A percentile compares a stretch with the other conserved stretches of the same genome.
Conservation (phyloP, 2,797 vertebrate genomes). For the Ateles fusciceps region DNA sequence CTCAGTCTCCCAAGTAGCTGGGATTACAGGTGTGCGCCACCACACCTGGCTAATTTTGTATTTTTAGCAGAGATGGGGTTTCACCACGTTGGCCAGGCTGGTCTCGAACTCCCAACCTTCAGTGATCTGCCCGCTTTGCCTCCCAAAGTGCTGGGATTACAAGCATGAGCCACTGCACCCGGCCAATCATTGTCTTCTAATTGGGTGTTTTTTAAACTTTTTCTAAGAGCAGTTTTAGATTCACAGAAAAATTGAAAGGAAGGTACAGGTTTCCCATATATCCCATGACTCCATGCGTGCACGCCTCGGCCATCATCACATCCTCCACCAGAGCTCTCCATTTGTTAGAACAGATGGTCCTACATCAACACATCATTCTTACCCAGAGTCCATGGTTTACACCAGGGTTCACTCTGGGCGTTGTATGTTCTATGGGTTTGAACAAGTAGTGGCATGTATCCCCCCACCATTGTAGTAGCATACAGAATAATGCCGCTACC, state of each 20-base stretch:
- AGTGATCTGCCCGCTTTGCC: too few species aligned
- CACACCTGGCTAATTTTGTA: too few species aligned
- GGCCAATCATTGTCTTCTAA: not conserved
- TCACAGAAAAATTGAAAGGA: not conserved
- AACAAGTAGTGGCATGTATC: not conserved
- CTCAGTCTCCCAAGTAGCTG: too few species aligned
- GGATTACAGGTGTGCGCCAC: too few species aligned
- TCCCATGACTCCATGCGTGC: too few species aligned
- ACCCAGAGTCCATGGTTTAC: not conserved
- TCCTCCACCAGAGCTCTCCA: too few species aligned
- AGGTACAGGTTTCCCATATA: not conserved
- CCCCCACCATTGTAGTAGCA: rapidly evolving
- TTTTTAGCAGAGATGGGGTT: too few species aligned
- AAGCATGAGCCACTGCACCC: too few species aligned
- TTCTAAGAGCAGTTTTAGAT: not conserved
- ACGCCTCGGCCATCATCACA: not conserved
- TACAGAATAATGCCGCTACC: not conserved
- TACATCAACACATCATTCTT: not conserved
- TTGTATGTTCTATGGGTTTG: not conserved
- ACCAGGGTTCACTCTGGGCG: not conserved
- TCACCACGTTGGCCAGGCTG: too few species aligned
- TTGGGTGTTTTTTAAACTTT: not conserved
- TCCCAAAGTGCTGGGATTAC: too few species aligned
- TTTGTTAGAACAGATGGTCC: not conserved
- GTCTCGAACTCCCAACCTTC: too few species aligned